phyloP scores from a whole-genome alignment of 2,888 invertebrate species.

The Chironomus tentans region DNA sequence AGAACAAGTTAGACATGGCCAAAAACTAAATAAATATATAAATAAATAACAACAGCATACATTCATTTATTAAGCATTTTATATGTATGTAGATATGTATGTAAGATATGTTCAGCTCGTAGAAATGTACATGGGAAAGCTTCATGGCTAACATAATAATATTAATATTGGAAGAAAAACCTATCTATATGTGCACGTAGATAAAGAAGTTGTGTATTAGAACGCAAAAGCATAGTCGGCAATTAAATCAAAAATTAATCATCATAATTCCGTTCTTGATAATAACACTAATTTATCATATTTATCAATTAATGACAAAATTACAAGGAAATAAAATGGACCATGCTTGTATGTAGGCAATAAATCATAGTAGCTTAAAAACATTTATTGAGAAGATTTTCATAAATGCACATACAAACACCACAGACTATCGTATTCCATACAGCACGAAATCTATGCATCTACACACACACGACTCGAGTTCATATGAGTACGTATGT shows the following conservation, averaged over 20 bases:
- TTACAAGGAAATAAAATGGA: conserved; percentile 20
- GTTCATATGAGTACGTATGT: not conserved
- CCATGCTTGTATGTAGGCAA: not conserved
- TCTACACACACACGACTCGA: not conserved
- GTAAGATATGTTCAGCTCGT: too few species aligned
- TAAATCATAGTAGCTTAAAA: conserved; percentile 24
- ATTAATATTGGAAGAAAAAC: too few species aligned
- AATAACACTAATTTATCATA: conserved; percentile 23
- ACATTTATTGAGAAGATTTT: conserved; percentile 2
- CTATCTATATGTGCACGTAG: too few species aligned
- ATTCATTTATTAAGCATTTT: not conserved
- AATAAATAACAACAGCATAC: not conserved
- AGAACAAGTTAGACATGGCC: not conserved
- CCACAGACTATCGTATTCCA: not conserved
- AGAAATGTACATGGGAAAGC: too few species aligned
- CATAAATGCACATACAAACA: not conserved
- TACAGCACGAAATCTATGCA: not conserved
- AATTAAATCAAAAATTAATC: conserved; percentile 27
- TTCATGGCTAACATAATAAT: too few species aligned
- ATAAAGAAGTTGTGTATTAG: too few species aligned
- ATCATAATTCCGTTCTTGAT: conserved; percentile 24
- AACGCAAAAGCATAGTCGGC: not conserved
- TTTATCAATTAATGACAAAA: conserved; percentile 27
- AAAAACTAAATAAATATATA: not conserved
- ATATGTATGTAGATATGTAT: not conserved